Evolutionary conservation across 2,113 vertebrate genomes (phyloP), one percentile per base, ranked within the genome.

Genomic region (Montifringilla adamsi): DNA sequence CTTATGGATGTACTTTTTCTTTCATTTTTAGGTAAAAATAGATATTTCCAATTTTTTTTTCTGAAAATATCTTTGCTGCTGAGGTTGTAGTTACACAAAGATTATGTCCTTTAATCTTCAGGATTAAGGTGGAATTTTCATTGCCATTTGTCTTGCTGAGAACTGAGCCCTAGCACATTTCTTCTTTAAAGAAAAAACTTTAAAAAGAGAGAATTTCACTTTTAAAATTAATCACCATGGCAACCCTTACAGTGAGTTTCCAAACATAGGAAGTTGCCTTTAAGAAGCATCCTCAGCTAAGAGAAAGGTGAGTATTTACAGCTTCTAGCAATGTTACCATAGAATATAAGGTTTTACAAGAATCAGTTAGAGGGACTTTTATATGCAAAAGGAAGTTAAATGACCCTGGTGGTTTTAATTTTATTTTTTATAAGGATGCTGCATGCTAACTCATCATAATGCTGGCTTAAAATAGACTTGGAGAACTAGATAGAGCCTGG

Each of bases 191-290:
- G 83, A 93, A 96, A 95, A 95, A 93, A 93, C 91, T 95, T 97
- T 84, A 76, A 89, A 88, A 93, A 52, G 31, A 41, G 52, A 95
- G 89, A 95, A 81, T 95, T 96, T 94, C 86, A 95, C 90, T 96
- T 93, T 93, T 90, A 89, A 96, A 96, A 97, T 95, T 95, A 95
- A 93, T 97, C 92, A 91, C 94, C 95, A 96, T 96, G 90, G 94
- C 92, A 97, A 96, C 95, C 86, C 82, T 88, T 96, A 89, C 94
- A 93, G 94, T 58, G 83, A 93, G 93, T 96, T 97, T 96, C 95
- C 92, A 95, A 94, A 97, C 83, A 90, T 96, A 96, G 94, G 93
- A 96, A 94, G 60, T 96, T 96, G 96, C 86, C 69, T 96, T 95
- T 93, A 96, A 79, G 94, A 94, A 93, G 69, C 89, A 84, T 53